Evolutionary conservation across 2,888 invertebrate genomes (phyloP).

Genomic region (Euspilapteryx auroguttella): DNA sequence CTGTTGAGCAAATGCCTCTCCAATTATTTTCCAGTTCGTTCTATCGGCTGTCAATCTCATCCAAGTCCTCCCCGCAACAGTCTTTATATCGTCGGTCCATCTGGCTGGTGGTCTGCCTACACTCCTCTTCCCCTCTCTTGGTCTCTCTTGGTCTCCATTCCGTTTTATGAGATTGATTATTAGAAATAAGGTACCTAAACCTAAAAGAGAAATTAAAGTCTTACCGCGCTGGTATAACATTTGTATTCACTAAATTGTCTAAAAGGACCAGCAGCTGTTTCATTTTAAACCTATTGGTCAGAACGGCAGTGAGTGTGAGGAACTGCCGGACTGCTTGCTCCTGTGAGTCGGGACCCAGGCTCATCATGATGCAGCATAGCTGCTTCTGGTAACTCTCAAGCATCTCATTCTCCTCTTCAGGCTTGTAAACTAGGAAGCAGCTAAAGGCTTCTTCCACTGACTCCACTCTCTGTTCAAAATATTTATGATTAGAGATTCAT

Average conservation of each 20-base stretch:
- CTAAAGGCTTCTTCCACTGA: conserved; percentile 88
- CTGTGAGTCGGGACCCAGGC: conserved; percentile 69
- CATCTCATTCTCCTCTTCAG: conserved; percentile 70
- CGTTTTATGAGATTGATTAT: too few relatives aligned
- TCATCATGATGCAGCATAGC: conserved; percentile 67
- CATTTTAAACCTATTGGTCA: conserved; percentile 75
- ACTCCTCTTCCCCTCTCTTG: too few relatives aligned
- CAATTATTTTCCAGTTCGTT: too few relatives aligned
- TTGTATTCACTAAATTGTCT: conserved; percentile 73
- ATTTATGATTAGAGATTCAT: too few relatives aligned
- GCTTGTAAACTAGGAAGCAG: conserved; percentile 80
- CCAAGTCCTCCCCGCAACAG: too few relatives aligned
- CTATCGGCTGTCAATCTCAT: too few relatives aligned
- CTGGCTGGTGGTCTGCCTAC: too few relatives aligned
- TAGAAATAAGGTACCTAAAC: too few relatives aligned
- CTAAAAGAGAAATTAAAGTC: too few relatives aligned
- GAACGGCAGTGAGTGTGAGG: conserved; percentile 70
- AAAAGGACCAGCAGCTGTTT: conserved; percentile 75
- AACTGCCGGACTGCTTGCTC: conserved; percentile 77
- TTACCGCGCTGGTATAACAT: conserved; percentile 74
- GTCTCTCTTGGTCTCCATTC: too few relatives aligned
- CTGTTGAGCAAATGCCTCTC: too few relatives aligned
- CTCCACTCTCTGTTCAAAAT: conserved; percentile 72
- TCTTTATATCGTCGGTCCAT: too few relatives aligned
- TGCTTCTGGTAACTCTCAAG: conserved; percentile 69